Evolutionary conservation across 2,797 vertebrate genomes (phyloP).

Genomic region (Pangasius macronema): DNA sequence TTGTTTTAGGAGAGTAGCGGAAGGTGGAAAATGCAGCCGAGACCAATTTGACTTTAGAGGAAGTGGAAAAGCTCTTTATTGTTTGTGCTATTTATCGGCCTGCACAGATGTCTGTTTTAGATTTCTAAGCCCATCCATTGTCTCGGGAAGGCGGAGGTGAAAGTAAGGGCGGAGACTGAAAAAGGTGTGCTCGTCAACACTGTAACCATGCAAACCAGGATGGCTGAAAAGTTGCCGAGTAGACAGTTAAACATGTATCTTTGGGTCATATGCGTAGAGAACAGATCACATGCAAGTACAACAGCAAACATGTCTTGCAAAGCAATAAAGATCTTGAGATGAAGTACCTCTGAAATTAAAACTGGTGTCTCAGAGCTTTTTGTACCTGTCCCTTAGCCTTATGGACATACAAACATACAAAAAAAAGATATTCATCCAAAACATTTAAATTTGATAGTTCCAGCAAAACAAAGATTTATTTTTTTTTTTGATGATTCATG

Average conservation of each 20-base stretch:
- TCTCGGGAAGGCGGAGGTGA: background rate
- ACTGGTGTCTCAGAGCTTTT: background rate
- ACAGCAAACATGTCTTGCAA: background rate
- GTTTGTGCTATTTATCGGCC: background rate
- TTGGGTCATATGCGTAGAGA: background rate
- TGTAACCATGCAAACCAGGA: background rate
- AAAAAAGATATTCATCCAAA: too few species aligned
- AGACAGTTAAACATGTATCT: background rate
- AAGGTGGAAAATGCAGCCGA: background rate
- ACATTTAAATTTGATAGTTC: too few species aligned
- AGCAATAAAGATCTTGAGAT: background rate
- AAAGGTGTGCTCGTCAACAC: background rate
- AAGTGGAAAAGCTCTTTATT: slow-evolving; percentile 1
- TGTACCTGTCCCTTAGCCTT: background rate
- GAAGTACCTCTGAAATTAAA: background rate
- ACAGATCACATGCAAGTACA: background rate
- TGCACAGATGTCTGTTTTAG: background rate
- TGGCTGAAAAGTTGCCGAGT: background rate
- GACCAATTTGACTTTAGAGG: slow-evolving; percentile 6
- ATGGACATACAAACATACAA: background rate
- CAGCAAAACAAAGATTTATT: background rate
- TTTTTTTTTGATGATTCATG: background rate
- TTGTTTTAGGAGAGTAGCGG: background rate
- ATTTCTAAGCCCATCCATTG: background rate
- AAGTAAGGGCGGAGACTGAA: background rate